Evolutionary conservation across 2,797 vertebrate species (phyloP).

Genomic region (Smutsia gigantea): DNA sequence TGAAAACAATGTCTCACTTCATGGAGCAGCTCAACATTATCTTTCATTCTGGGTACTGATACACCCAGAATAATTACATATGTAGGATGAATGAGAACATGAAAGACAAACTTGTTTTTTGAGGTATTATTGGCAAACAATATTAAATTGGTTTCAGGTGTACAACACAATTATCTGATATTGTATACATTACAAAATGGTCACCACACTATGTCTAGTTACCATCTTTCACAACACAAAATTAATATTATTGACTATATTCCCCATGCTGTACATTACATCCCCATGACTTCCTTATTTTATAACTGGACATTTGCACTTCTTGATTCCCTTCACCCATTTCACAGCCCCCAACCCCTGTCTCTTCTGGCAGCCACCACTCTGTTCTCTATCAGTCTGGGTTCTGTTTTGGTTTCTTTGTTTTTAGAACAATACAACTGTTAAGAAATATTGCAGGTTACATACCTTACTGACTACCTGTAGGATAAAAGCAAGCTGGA

Average conservation of each 20-base stretch:
- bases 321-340: neutral
- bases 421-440: neutral
- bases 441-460: slow-evolving; percentile 37
- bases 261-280: neutral
- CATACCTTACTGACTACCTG: neutral
- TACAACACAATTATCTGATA: neutral
- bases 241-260: too few species aligned
- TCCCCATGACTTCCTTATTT: neutral
- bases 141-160: neutral
- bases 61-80: slow-evolving; percentile 58
- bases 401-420: neutral
- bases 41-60: slow-evolving; percentile 59
- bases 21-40: slow-evolving; percentile 73
- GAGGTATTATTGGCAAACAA: neutral
- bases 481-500: neutral
- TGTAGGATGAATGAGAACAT: neutral
- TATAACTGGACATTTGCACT: neutral
- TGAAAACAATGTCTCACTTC: slow-evolving; percentile 78
- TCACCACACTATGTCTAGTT: neutral
- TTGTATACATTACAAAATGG: neutral
- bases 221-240: neutral
- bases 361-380: neutral
- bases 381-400: neutral
- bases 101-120: neutral
- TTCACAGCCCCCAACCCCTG: neutral